Evolutionary conservation across 2,797 vertebrate genomes (phyloP).

Genomic region (Ctenochaetus hawaiiensis): DNA sequence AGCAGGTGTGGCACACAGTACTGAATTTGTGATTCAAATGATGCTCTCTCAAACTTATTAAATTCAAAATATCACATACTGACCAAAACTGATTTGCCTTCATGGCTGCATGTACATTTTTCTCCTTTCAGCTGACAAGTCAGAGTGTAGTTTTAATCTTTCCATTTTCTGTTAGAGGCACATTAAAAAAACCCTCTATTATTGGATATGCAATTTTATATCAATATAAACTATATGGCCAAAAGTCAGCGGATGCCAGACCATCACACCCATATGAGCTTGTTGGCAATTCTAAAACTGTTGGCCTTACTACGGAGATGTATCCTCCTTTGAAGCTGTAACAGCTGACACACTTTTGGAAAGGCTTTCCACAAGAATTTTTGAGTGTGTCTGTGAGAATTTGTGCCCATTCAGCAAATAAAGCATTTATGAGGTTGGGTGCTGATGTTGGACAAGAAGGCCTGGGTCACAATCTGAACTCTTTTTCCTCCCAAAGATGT

Average conservation of each 20-base stretch:
- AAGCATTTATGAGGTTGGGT: not conserved
- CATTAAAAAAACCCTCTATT: not conserved
- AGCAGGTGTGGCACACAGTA: conserved; percentile 25
- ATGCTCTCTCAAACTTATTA: conserved; percentile 19
- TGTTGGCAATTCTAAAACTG: not conserved
- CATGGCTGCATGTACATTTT: not conserved
- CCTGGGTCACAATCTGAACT: not conserved
- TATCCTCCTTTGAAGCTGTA: too few species aligned
- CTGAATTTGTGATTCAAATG: conserved; percentile 35
- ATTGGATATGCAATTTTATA: not conserved
- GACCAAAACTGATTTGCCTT: not conserved
- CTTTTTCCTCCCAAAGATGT: not conserved
- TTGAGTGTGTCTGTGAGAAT: not conserved
- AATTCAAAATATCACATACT: not conserved
- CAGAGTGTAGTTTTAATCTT: not conserved
- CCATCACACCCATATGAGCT: not conserved
- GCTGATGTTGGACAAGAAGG: not conserved
- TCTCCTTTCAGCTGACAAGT: not conserved
- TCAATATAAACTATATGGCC: not conserved
- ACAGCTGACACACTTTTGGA: too few species aligned
- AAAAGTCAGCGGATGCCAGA: not conserved
- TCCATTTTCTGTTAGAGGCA: not conserved
- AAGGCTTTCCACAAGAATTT: too few species aligned
- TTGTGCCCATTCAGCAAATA: not conserved
- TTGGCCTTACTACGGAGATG: too few species aligned